Evolutionary conservation across 2,888 invertebrate genomes (phyloP).

Genomic region (Torymus aiolomorphi): DNA sequence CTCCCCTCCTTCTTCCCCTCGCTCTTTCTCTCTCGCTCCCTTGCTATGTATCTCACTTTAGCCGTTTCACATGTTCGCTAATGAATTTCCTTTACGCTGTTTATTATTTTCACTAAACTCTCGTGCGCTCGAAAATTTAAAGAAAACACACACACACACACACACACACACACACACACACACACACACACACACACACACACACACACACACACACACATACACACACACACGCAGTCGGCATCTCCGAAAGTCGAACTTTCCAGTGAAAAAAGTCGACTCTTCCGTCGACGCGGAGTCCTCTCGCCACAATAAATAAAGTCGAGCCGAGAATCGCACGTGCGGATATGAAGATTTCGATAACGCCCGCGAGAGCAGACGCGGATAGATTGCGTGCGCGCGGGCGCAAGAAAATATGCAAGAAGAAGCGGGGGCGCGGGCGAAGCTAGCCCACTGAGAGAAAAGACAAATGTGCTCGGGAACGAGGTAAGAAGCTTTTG

Average conservation of each 20-base stretch:
- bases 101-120: conserved; percentile 7
- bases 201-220: neutral
- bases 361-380: conserved; percentile 47
- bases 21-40: no score
- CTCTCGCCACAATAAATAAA: conserved; percentile 44
- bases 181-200: neutral
- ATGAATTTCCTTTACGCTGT: conserved; percentile 11
- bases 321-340: conserved; percentile 20
- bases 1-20: no score
- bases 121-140: neutral
- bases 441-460: conserved; percentile 17
- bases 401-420: conserved; percentile 50
- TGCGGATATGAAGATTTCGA: conserved; percentile 53
- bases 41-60: no score
- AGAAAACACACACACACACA: neutral
- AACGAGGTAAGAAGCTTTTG: conserved; percentile 43
- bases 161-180: neutral
- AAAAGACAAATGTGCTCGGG: conserved; percentile 49
- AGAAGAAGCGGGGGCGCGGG: conserved; percentile 21
- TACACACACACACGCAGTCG: neutral
- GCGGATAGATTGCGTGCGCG: conserved; percentile 50
- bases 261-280: conserved; percentile 9
- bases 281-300: neutral
- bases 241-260: neutral
- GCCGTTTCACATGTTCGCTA: neutral